Evolutionary conservation across 2,113 vertebrate species (phyloP).

Genomic region (Candoia aspera): DNA sequence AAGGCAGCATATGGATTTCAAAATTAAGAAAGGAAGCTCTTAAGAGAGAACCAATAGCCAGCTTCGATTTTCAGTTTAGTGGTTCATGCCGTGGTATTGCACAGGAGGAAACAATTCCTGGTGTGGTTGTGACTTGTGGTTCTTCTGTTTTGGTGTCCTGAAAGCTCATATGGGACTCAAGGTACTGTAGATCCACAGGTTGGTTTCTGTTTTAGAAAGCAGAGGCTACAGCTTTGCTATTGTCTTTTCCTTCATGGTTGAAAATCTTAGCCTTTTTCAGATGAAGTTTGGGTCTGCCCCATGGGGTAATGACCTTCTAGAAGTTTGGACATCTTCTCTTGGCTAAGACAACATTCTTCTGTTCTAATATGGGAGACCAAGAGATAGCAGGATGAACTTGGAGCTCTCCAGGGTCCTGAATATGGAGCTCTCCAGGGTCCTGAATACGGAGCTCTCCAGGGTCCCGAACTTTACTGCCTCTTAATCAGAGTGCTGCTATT

Average conservation of each 20-base stretch:
- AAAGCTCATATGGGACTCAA: neutral
- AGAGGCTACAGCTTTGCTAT: neutral
- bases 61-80: neutral
- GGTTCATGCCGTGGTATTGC: neutral
- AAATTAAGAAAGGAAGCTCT: neutral
- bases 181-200: neutral
- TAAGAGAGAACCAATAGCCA: neutral
- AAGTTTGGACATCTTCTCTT: neutral
- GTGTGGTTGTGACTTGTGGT: neutral
- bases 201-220: neutral
- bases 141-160: neutral
- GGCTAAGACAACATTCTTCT: neutral
- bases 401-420: neutral
- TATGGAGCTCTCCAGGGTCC: too few species aligned
- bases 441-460: too few species aligned
- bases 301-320: neutral
- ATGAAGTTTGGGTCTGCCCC: neutral
- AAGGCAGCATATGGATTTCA: neutral
- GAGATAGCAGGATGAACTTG: neutral
- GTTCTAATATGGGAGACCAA: neutral
- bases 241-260: neutral
- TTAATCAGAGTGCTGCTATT: neutral
- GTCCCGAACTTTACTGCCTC: neutral
- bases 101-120: neutral
- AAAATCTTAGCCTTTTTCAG: neutral